Evolutionary conservation across 2,797 vertebrate species (phyloP), one percentile per base, ranked within the genome.

Genomic region (Podargus strigoides): DNA sequence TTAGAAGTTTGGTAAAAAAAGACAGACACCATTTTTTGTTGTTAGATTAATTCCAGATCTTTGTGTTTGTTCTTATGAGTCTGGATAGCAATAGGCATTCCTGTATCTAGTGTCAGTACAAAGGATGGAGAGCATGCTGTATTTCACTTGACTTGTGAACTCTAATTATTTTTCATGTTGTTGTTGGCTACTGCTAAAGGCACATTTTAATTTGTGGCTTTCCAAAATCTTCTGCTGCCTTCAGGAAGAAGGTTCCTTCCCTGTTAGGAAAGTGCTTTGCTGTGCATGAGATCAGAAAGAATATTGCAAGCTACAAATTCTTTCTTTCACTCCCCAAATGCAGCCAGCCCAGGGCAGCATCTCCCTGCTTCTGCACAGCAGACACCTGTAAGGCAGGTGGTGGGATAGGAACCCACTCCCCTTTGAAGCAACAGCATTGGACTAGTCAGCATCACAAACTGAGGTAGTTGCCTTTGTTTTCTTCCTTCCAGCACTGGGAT

Each of bases 401-500:
- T 0, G 6, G 70, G 74, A 13, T 28, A 39, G 36, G 44, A 50
- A 23, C 64, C 34, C 23, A 3, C 47, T 75, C 9, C 14, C 6
- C 26, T 46, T 81, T 27, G 26, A 47, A 70, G 56, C 34, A 62
- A 4, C 20, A 68, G 36, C 49, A 9, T 2, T 26, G 36, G 10
- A 4, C n/a, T 26, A 50, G 14, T 37, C 75, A 67, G 78, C 76
- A 39, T 20, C 53, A 81, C 62, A 47, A 23, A 18, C 36, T 90
- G 47, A 87, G 30, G 17, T 87, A 1, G 0, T 36, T 78, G 70
- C 74, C 56, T 83, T 64, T 88, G 21, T 64, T 95, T 84, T 78
- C 69, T 94, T 73, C n/a, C 97, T 95, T 74, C 32, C 97, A 99
- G 99, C 98, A 99, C 97, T 99, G 99, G 99, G 97, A 98, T 6